These are phyloP conservation scores for Strigops habroptila DNA, from an alignment of 2,113 vertebrate genomes.

Conservation along the genomic window DNA sequence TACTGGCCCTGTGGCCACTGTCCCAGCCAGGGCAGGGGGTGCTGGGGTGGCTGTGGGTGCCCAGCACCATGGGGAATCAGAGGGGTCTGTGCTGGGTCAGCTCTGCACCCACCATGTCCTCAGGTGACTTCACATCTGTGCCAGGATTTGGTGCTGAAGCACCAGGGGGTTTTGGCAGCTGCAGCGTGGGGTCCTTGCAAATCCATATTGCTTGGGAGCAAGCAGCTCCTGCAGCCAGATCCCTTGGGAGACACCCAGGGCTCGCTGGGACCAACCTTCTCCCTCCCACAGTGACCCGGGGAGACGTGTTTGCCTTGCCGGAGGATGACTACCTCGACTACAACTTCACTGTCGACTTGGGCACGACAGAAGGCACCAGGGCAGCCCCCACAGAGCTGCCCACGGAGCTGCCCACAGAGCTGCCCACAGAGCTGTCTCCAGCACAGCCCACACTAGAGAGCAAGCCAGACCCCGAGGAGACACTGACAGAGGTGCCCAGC, in stretches of 20 bases:
- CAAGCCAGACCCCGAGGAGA: fast-evolving
- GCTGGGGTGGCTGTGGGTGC: background rate
- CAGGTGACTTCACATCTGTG: background rate
- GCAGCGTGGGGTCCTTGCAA: fast-evolving
- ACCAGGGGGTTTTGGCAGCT: fast-evolving
- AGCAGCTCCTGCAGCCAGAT: background rate
- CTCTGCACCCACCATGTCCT: fast-evolving
- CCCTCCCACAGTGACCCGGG: conserved; percentile 77
- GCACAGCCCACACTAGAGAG: fast-evolving
- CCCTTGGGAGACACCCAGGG: background rate
- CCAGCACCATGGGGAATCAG: fast-evolving
- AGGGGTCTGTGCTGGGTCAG: background rate
- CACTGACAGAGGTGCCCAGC: fast-evolving
- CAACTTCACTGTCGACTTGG: background rate
- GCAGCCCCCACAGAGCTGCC: background rate
- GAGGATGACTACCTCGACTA: conserved; percentile 82
- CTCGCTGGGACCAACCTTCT: background rate
- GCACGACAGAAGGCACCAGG: fast-evolving
- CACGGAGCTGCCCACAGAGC: background rate
- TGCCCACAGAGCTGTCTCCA: background rate
- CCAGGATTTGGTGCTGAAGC: background rate
- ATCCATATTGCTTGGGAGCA: background rate
- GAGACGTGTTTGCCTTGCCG: conserved; percentile 85
- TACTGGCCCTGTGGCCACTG: background rate
- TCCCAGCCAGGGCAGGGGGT: background rate